These are phyloP conservation scores for Phenganax marumi DNA, from an alignment of 92 coral and sea anemone genomes.

Conservation along the genomic window DNA sequence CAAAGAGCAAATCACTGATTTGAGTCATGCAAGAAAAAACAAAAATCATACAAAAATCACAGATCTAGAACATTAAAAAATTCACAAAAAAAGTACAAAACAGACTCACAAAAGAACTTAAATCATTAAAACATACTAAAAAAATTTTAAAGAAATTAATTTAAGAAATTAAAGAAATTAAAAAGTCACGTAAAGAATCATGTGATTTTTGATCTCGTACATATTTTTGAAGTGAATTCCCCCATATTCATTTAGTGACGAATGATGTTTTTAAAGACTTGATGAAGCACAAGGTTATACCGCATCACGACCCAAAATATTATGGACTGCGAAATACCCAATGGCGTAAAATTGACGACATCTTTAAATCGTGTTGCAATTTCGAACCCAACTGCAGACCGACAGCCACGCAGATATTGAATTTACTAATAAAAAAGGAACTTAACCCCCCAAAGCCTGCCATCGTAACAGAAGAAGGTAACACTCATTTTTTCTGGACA, in stretches of 20 bases:
- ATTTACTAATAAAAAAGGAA: neutral
- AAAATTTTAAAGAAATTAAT: too few species aligned
- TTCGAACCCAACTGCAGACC: neutral
- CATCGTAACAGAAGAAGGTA: constrained; percentile 22
- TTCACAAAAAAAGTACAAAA: too few species aligned
- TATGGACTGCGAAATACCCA: constrained; percentile 9
- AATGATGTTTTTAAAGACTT: constrained; percentile 4
- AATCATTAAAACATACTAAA: too few species aligned
- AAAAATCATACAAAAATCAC: too few species aligned
- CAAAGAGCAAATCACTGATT: too few species aligned
- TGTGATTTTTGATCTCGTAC: too few species aligned
- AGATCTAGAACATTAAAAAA: too few species aligned
- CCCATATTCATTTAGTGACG: neutral
- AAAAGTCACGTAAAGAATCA: too few species aligned
- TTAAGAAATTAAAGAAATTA: too few species aligned
- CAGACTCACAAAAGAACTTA: too few species aligned
- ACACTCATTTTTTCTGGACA: constrained; percentile 67
- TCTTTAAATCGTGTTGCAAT: constrained; percentile 1
- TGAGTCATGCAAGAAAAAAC: too few species aligned
- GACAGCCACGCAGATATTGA: constrained; percentile 5
- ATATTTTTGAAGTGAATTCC: too few species aligned
- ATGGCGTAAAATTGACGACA: constrained; percentile 7
- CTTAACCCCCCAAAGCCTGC: neutral
- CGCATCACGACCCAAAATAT: constrained; percentile 11
- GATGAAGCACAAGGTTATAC: neutral